These are phyloP conservation scores for Sinotaia quadrata DNA, from an alignment of 2,888 invertebrate genomes.

Conservation along the genomic window DNA sequence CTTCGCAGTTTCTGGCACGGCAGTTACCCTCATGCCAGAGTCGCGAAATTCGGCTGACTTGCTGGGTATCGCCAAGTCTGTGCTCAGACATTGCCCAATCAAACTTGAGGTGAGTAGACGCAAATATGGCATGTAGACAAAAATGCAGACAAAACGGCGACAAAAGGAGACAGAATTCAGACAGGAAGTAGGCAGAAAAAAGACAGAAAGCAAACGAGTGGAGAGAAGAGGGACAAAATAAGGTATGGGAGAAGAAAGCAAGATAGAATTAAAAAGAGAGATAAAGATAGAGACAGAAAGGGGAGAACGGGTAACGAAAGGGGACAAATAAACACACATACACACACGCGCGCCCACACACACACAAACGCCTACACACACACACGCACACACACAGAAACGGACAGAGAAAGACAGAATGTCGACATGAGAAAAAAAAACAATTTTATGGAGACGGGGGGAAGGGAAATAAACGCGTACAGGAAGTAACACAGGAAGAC, in stretches of 20 bases:
- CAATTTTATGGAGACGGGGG: too few relatives aligned
- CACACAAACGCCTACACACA: not conserved
- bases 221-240: too few relatives aligned
- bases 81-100: constrained; percentile 47
- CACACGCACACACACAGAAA: too few relatives aligned
- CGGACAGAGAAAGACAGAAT: not conserved
- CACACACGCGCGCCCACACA: not conserved
- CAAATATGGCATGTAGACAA: too few relatives aligned
- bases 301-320: not conserved
- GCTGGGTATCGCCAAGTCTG: constrained; percentile 43
- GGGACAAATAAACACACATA: not conserved
- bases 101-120: constrained; percentile 44
- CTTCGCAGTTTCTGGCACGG: constrained; percentile 48
- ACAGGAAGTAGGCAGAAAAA: too few relatives aligned
- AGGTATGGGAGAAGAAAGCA: not conserved
- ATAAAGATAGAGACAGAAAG: not conserved
- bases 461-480: too few relatives aligned
- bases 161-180: too few relatives aligned
- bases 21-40: constrained; percentile 36
- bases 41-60: constrained; percentile 37
- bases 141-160: too few relatives aligned
- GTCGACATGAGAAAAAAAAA: too few relatives aligned
- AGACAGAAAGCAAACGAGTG: too few relatives aligned
- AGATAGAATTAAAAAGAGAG: not conserved
- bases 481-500: too few relatives aligned